Percentiles rank a stretch among this genome's conserved stretches.
phyloP scores from a whole-genome alignment of 2,113 vertebrate species.

The Urocolius indicus region DNA sequence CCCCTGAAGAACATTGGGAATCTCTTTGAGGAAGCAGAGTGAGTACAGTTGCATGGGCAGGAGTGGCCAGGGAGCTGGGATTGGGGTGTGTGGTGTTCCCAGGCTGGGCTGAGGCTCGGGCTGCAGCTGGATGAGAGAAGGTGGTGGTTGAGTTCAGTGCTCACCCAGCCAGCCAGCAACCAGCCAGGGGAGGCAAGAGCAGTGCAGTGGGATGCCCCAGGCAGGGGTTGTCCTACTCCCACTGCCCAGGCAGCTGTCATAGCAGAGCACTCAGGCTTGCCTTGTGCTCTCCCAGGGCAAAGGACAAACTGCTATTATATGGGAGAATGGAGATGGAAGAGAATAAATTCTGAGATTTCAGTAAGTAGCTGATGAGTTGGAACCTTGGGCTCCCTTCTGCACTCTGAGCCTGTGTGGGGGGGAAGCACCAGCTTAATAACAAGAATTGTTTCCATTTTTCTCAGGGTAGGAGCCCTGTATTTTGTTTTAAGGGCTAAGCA shows the following conservation, averaged over 20 bases:
- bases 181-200: not conserved
- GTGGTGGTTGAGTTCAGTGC: too few species aligned
- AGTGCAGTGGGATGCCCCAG: not conserved
- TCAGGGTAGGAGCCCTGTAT: not conserved
- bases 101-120: not conserved
- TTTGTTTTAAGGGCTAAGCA: not conserved
- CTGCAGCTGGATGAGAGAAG: accelerated
- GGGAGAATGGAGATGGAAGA: constrained; percentile 35
- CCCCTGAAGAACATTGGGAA: constrained; percentile 88
- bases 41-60: constrained; percentile 56
- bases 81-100: not conserved
- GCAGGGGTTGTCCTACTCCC: not conserved
- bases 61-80: not conserved
- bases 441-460: not conserved
- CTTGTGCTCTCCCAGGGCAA: not conserved
- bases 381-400: not conserved
- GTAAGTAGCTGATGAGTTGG: not conserved
- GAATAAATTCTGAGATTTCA: constrained; percentile 52
- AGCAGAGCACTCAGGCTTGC: not conserved
- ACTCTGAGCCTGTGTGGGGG: not conserved
- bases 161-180: too few species aligned
- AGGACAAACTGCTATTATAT: constrained; percentile 37
- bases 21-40: constrained; percentile 93
- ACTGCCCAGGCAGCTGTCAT: not conserved
- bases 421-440: not conserved